These are phyloP conservation scores for Lapara coniferarum DNA, from an alignment of 2,888 invertebrate species.

Conservation along the genomic window DNA sequence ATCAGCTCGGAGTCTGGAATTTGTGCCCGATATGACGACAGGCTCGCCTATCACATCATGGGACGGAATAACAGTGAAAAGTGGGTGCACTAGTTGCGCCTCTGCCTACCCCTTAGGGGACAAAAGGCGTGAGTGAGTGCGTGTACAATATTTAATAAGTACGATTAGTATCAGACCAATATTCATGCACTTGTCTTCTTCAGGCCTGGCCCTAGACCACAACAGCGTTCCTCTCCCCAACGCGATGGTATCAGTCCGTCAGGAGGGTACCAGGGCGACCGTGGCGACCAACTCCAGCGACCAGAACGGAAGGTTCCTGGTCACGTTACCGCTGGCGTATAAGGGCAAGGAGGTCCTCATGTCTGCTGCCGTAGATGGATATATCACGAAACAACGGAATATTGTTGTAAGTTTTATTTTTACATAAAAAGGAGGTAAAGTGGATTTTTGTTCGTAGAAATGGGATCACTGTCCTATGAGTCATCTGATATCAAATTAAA, in stretches of 20 bases:
- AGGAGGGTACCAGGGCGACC: constrained; percentile 60
- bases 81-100: too few relatives aligned
- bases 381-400: constrained; percentile 80
- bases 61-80: too few relatives aligned
- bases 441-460: too few relatives aligned
- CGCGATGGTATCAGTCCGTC: constrained; percentile 75
- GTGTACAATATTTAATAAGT: too few relatives aligned
- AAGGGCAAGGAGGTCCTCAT: constrained; percentile 79
- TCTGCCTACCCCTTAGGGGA: too few relatives aligned
- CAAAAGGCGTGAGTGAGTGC: too few relatives aligned
- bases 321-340: constrained; percentile 68
- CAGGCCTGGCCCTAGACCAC: constrained; percentile 85
- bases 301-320: constrained; percentile 73
- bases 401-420: constrained; percentile 59
- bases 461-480: too few relatives aligned
- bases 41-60: too few relatives aligned
- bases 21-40: too few relatives aligned
- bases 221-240: constrained; percentile 83
- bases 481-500: too few relatives aligned
- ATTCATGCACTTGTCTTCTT: constrained; percentile 29
- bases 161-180: too few relatives aligned
- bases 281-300: constrained; percentile 61
- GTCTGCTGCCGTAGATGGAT: constrained; percentile 83
- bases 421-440: not conserved
- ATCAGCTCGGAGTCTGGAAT: too few relatives aligned